These are phyloP conservation scores for Abrostola triplasia DNA, from an alignment of 2,888 invertebrate species.

Conservation along the genomic window DNA sequence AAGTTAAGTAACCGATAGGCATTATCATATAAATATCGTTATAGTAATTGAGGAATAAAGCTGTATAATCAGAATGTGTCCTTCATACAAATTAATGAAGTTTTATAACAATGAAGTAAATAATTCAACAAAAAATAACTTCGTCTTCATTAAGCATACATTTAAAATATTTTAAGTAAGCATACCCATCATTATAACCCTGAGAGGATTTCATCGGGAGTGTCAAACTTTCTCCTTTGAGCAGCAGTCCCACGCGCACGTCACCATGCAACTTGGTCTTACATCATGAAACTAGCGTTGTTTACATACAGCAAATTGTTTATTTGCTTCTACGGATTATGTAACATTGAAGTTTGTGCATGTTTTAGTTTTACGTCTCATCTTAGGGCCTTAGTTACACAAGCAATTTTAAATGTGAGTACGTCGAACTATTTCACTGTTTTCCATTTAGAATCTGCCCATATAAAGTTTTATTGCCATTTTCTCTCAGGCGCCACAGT, in stretches of 20 bases:
- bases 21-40: too few species aligned
- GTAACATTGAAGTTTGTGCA: conserved; percentile 7
- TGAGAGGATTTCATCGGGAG: conserved; percentile 59
- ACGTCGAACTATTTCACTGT: conserved; percentile 24
- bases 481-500: conserved; percentile 57
- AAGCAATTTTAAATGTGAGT: background rate
- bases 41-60: too few species aligned
- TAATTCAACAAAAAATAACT: background rate
- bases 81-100: background rate
- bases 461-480: conserved; percentile 59
- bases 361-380: background rate
- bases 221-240: conserved; percentile 69
- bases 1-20: too few species aligned
- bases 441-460: conserved; percentile 42
- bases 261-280: conserved; percentile 51
- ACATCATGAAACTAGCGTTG: conserved; percentile 47
- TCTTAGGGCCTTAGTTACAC: background rate
- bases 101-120: background rate
- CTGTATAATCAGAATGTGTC: background rate
- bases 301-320: conserved; percentile 33
- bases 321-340: conserved; percentile 13
- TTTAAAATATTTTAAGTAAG: conserved; percentile 32
- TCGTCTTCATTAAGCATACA: background rate
- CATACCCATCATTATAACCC: conserved; percentile 26
- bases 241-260: conserved; percentile 63